Evolutionary conservation across 2,113 vertebrate genomes (phyloP).

Genomic region (Dendropsophus ebraccatus): DNA sequence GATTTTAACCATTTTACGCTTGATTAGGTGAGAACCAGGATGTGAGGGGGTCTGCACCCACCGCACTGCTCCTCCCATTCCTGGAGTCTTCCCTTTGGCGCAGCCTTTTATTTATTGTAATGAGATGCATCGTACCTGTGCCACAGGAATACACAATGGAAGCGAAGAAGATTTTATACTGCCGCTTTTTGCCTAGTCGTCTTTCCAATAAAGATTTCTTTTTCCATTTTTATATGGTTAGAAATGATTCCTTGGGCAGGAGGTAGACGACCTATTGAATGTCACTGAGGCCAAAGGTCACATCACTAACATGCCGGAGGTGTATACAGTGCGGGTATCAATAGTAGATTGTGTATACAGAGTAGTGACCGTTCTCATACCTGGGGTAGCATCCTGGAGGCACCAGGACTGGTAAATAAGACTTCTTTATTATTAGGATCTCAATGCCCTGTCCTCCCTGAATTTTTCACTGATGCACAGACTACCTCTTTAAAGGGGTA

Average conservation of each 20-base stretch:
- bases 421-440: too few relatives aligned
- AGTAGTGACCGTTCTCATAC: too few relatives aligned
- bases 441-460: too few relatives aligned
- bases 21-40: neutral
- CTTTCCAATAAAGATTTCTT: constrained; percentile 37
- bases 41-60: neutral
- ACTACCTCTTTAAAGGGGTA: too few relatives aligned
- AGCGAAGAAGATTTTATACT: constrained; percentile 10
- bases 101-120: constrained; percentile 33
- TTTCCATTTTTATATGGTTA: neutral
- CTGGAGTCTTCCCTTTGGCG: neutral
- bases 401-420: too few relatives aligned
- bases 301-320: too few relatives aligned
- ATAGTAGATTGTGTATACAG: too few relatives aligned
- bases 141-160: neutral
- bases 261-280: too few relatives aligned
- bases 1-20: constrained; percentile 23
- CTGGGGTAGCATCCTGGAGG: too few relatives aligned
- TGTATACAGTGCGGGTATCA: too few relatives aligned
- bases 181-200: neutral
- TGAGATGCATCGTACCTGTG: neutral
- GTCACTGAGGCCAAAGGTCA: too few relatives aligned
- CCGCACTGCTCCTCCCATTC: constrained; percentile 1
- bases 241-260: neutral
- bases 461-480: too few relatives aligned